Evolutionary conservation across 2,888 invertebrate genomes (phyloP).

Genomic region (Macrosiphum euphorbiae): DNA sequence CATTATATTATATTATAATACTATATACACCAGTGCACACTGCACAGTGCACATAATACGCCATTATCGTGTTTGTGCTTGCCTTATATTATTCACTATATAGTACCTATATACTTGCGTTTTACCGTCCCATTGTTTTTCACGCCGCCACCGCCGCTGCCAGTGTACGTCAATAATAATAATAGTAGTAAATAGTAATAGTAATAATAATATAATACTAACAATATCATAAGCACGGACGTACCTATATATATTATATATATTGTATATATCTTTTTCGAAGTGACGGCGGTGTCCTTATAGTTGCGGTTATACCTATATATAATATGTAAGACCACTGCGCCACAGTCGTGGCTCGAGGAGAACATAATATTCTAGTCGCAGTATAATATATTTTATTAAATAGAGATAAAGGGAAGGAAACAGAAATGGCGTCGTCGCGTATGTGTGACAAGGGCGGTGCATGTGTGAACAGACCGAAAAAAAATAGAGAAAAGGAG

Average conservation of each 20-base stretch:
- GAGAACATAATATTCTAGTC: not conserved
- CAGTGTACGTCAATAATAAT: constrained; percentile 28
- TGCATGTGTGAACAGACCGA: not conserved
- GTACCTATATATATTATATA: no score
- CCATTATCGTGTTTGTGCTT: constrained; percentile 16
- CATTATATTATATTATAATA: not conserved
- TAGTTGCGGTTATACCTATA: not conserved
- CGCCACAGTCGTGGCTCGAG: not conserved
- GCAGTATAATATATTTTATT: constrained; percentile 8
- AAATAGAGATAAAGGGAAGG: not conserved
- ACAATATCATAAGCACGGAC: not conserved
- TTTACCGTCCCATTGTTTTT: constrained; percentile 26
- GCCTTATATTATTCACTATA: not conserved
- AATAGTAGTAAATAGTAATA: not conserved
- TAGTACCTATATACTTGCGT: no score
- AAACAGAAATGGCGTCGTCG: not conserved
- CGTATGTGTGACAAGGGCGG: not conserved
- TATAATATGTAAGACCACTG: not conserved
- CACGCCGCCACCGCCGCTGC: not conserved
- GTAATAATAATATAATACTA: not conserved
- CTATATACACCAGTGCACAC: not conserved
- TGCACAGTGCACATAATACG: not conserved
- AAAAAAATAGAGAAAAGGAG: not conserved
- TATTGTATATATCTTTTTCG: not conserved
- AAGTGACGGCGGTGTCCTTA: not conserved